Base-by-base conservation (phyloP, 2,113 vertebrate genomes). In the Ochotona princeps region DNA sequence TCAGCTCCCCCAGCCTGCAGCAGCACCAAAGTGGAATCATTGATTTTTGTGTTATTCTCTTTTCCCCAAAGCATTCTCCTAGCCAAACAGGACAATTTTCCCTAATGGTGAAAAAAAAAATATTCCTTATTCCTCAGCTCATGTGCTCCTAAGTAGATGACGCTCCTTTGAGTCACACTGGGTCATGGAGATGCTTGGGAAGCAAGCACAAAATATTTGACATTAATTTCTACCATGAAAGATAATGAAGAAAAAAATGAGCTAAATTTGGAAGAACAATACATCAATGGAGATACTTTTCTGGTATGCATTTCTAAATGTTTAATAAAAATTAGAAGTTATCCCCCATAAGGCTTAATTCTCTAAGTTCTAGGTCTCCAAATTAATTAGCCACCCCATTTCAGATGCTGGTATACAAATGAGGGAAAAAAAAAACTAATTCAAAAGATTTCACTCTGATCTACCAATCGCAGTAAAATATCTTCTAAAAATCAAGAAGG, bases 241-340 rank as follows among this genome's bases (percentile, higher is more conserved):
- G 70, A 80, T 89, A 66, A 61, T 21, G 57, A 51, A 86, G n/a
- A 57, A 92, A 28, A 74, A 63, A 83, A 83, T 63, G 66, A 61
- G 25, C 9, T 85, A 63, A 17, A 21, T 7, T 75, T 63, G 2
- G 88, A n/a, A 51, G n/a, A 83, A 87, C 87, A 79, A 75, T 61
- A 67, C 17, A 85, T 84, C 51, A 83, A 20, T 76, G 30, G 63
- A 47, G 61, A 67, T 11, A 54, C 54, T 81, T 18, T 85, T 57
- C 49, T 94, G 57, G 74, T 87, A 78, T 74, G 14, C 4, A 65
- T 1, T 87, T 82, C 14, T 35, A 96, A 75, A 85, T 92, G 63
- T 70, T 63, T 90, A 83, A 70, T 79, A 35, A 92, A 87, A 93
- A 63, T 79, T 82, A 72, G 47, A 92, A 86, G 83, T 78, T 54